Evolutionary conservation across 2,797 vertebrate species (phyloP).

Genomic region (Chromobotia macracanthus): DNA sequence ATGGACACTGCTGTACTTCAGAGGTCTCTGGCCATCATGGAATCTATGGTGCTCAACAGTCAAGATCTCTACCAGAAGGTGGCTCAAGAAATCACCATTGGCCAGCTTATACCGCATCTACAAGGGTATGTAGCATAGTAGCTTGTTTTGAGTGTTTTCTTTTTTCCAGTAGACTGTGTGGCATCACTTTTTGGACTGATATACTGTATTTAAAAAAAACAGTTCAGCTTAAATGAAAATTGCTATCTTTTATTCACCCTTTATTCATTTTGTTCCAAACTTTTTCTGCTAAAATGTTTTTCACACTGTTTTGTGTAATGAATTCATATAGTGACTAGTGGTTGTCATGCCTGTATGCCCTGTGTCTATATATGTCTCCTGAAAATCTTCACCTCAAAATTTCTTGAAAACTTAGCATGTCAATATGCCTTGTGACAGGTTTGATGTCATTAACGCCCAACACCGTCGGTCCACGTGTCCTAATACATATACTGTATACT

Average conservation of each 20-base stretch:
- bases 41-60: constrained; percentile 98
- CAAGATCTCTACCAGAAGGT: constrained; percentile 99
- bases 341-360: too few relatives aligned
- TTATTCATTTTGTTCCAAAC: neutral
- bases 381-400: too few relatives aligned
- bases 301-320: too few relatives aligned
- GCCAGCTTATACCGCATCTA: constrained; percentile 94
- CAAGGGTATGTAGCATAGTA: constrained; percentile 83
- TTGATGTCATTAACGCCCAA: too few relatives aligned
- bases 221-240: neutral
- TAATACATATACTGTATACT: too few relatives aligned
- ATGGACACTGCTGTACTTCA: constrained; percentile 92
- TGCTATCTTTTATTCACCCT: neutral
- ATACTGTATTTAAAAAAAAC: constrained; percentile 23
- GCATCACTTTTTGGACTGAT: constrained; percentile 34
- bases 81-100: constrained; percentile 98
- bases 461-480: too few relatives aligned
- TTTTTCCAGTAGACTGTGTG: neutral
- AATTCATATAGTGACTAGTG: too few relatives aligned
- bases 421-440: too few relatives aligned
- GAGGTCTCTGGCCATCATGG: constrained; percentile 93
- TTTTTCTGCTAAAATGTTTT: too few relatives aligned
- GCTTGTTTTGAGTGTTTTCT: too few relatives aligned
- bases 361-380: too few relatives aligned
- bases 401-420: too few relatives aligned